Evolutionary conservation across 2,113 vertebrate genomes (phyloP), one percentile per base, ranked within the genome.

Genomic region (Acrocephalus kingi): DNA sequence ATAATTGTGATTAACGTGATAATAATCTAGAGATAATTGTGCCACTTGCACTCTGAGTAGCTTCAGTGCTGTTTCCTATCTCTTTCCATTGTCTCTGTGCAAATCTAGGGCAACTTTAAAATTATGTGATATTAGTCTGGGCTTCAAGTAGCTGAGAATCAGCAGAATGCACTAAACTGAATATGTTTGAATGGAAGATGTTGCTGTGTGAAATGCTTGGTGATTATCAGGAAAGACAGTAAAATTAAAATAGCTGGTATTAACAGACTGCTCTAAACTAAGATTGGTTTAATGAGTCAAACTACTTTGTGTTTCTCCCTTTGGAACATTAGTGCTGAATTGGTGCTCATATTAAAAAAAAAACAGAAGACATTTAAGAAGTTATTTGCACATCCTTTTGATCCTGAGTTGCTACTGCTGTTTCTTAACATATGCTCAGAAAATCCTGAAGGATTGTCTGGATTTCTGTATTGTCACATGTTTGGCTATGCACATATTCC

Each of bases 321-420:
- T 76, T 35, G 28, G 30, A 54, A 55, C 80, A 46, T 35, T 84
- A 27, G 15, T 69, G 21, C 28, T 86, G 37, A 87, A 81, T 41
- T 56, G 7, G 6, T 93, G 28, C 22, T 94, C 22, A 4, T 35
- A 33, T 61, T 64, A 1, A 23, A 28, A 77, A 69, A 48, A 69
- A 48, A 74, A 27, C 0, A 15, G 4, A 64, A n/a, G 7, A 67
- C 63, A 35, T 10, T 14, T 1, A 0, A 24, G 37, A 55, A 56
- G 49, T 28, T 62, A 15, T 49, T 73, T 58, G 5, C 5, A 41
- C 2, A 7, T 4, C 3, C 4, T 69, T 82, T 77, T 71, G 37
- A 39, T 88, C 5, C 37, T 69, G 37, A 64, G 5, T 75, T 76
- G 7, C 22, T 35, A 6, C 67, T 3, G 1, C 23, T 72, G 21